These are phyloP conservation scores for Achroia grisella DNA, from an alignment of 1,140 invertebrate genomes.

Conservation along the genomic window DNA sequence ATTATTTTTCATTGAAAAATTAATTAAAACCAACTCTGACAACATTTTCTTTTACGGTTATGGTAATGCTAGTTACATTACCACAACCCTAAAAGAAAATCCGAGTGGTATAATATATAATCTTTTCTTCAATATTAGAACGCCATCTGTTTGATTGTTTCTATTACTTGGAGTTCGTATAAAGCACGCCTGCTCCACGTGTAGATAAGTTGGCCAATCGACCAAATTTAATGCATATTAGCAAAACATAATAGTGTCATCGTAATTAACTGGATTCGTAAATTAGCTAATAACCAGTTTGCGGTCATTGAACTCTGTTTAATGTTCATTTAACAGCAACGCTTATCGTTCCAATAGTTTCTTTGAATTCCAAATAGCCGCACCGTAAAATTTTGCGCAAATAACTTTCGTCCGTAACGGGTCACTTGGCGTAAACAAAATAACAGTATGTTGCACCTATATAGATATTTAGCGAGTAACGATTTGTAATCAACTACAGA, in stretches of 20 bases:
- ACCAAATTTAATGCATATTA: background rate
- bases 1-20: too few species aligned
- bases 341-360: conserved; percentile 25
- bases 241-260: background rate
- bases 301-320: conserved; percentile 46
- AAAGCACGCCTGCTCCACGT: background rate
- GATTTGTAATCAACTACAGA: too few species aligned
- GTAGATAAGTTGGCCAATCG: too few species aligned
- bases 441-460: background rate
- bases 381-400: conserved; percentile 23
- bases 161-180: background rate
- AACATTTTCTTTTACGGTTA: too few species aligned
- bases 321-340: conserved; percentile 33
- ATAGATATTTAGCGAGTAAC: too few species aligned
- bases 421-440: too few species aligned
- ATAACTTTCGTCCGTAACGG: conserved; percentile 19
- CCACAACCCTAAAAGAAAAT: too few species aligned
- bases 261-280: conserved; percentile 10
- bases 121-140: too few species aligned
- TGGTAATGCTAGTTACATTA: too few species aligned
- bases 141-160: too few species aligned
- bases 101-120: too few species aligned
- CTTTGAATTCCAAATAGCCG: conserved; percentile 29
- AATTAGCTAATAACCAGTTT: conserved; percentile 36
- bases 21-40: too few species aligned